Percentiles rank a stretch among this genome's conserved stretches.
These are phyloP conservation scores for Leptinotarsa tumamoca DNA, from an alignment of 2,888 invertebrate species.

Conservation along the genomic window DNA sequence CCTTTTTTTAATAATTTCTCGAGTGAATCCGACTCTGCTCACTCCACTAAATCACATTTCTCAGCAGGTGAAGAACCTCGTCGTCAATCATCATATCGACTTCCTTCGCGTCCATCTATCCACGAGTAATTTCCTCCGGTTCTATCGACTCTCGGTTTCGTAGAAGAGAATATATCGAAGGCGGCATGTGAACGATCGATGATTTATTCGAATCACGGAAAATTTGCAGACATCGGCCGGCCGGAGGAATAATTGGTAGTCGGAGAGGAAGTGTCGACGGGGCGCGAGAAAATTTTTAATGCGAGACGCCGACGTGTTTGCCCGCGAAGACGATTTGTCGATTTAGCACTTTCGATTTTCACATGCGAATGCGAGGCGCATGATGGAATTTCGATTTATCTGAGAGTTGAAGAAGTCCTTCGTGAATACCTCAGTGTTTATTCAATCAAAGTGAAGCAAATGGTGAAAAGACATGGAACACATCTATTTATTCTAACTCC, in stretches of 20 bases:
- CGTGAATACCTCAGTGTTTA: not conserved
- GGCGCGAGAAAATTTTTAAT: constrained; percentile 8
- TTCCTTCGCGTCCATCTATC: not conserved
- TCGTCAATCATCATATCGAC: constrained; percentile 17
- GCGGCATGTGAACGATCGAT: constrained; percentile 8
- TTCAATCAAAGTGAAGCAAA: no score
- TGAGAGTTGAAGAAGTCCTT: not conserved
- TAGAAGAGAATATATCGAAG: not conserved
- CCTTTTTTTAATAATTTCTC: no score
- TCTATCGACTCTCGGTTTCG: constrained; percentile 6
- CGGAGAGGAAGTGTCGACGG: constrained; percentile 13
- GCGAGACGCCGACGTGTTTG: not conserved
- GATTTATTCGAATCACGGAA: constrained; percentile 14
- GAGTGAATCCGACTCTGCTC: not conserved
- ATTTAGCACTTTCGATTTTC: constrained; percentile 17
- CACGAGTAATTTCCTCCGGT: constrained; percentile 7
- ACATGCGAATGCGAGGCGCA: not conserved
- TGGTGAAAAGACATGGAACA: no score
- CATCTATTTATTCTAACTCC: no score
- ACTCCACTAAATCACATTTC: not conserved
- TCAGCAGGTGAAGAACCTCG: constrained; percentile 12
- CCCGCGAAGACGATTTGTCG: not conserved
- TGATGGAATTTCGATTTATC: constrained; percentile 3
- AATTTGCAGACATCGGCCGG: constrained; percentile 17
- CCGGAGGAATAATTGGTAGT: constrained; percentile 11